A percentile compares a stretch with the other conserved stretches of the same genome.
phyloP scores from a whole-genome alignment of 2,797 vertebrate species.

The Scolopax bukidnonensis region DNA sequence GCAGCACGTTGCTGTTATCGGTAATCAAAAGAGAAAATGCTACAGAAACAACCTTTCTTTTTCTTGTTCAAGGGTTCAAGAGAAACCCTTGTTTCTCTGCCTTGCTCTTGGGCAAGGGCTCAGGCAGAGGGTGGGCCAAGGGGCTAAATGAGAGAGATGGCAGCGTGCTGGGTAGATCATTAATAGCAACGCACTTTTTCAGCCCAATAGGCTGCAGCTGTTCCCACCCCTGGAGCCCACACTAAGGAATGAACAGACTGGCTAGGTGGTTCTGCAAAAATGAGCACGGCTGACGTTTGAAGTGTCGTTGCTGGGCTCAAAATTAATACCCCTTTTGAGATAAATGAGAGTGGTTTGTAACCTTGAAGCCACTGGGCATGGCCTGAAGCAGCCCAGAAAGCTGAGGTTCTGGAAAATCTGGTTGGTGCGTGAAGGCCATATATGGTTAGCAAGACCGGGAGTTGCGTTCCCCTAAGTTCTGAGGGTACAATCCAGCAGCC shows the following conservation, averaged over 20 bases:
- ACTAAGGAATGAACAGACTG: neutral
- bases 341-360: neutral
- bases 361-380: neutral
- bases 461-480: neutral
- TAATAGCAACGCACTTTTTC: neutral
- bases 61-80: neutral
- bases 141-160: neutral
- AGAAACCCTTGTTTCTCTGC: neutral
- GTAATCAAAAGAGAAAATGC: neutral
- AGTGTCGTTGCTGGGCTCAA: neutral
- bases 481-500: neutral
- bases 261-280: neutral
- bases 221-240: slow-evolving; percentile 19
- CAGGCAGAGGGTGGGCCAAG: neutral
- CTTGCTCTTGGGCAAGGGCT: neutral
- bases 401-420: neutral
- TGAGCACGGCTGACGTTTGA: slow-evolving; percentile 16
- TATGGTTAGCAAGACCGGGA: neutral
- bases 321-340: slow-evolving; percentile 1
- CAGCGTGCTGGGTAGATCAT: neutral
- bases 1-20: neutral
- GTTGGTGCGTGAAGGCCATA: neutral
- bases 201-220: neutral
- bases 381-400: neutral
- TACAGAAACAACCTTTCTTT: neutral